Evolutionary conservation across 2,113 vertebrate genomes (phyloP), one percentile per base, ranked within the genome.

Genomic region (Leptobrachium ailaonicum): DNA sequence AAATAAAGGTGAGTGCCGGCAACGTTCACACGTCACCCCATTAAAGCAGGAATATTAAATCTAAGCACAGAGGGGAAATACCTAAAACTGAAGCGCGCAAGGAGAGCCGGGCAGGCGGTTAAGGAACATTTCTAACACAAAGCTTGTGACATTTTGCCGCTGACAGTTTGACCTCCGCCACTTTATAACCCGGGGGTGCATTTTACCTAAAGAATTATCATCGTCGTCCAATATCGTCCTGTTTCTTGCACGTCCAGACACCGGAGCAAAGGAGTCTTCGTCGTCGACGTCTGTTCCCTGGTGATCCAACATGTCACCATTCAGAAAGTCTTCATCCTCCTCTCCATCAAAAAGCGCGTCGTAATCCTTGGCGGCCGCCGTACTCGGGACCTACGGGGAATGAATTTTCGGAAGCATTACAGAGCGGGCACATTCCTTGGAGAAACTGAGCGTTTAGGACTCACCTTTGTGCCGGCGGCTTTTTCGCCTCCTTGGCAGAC

Each of bases 281-380:
- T 82, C 89, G 13, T 95, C 92, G 4, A 43, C 85, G 0, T 77
- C 86, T 5, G 85, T 74, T 20, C 80, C 84, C 82, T 84, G 85
- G 1, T 87, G 86, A 6, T 93, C 92, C 6, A 88, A 82, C 67
- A 82, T 56, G 4, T 92, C 93, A 74, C 95, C 94, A 6, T 92
- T 94, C 83, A 96, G 85, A 63, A 91, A 86, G 45, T 93, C 79
- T 47, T 80, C 85, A 0, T 79, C 92, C 1, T 91, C 88, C 1
- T 95, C 94, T 0, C 97, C 95, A 67, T 98, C 96, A 83, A 99
- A 99, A 80, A 99, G 93, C 72, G 92, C 92, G 0, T 93, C 89
- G 4, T 95, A 98, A 82, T 91, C 92, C 54, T 92, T 93, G 75
- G 87, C 68, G 75, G 87, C 68, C 12, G 77, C 83, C 63, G 83